Evolutionary conservation across 2,113 vertebrate species (phyloP), one percentile per base, ranked within the genome.

Genomic region (Carassius carassius): DNA sequence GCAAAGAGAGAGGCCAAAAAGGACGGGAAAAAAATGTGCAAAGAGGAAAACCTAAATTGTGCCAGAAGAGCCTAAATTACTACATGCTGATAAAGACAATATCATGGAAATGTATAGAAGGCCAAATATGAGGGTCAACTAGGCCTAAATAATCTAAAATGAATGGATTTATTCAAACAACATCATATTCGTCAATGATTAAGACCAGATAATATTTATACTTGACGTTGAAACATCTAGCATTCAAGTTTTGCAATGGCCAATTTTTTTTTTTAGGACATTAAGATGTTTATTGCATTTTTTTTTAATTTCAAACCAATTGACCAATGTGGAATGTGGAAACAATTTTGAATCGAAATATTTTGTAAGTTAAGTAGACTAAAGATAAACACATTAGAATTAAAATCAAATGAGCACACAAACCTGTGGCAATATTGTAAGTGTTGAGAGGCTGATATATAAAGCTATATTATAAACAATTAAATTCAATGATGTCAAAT

Each of bases 11-110:
- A 86, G 76, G 78, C 86, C 82, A 88, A 84, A 84, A 58, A 41
- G 2, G 19, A 63, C 9, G n/a, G 81, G 16, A 51, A 74, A 67
- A 69, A 83, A 69, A 70, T 21, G 13, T 69, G 63, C 49, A 58
- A 47, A 89, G 72, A 87, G 80, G 19, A 51, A 81, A 60, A 44
- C 54, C 62, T 5, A 41, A 63, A 84, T 75, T 79, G 19, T 90
- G 90, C 63, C 60, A 79, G 84, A 79, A 82, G 78, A 88, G 82
- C 89, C 90, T 77, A 87, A 85, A 37, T 10, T 9, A 62, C 5
- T 25, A 25, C 35, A 19, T 19, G 9, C 37, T 19, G 21, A 41
- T 37, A 60, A 60, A 37, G 32, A 44, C n/a, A 44, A 19, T 47
- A 47, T 25, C n/a, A 79, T 60, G 10, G 19, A 73, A n/a, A 73